phyloP scores from a whole-genome alignment of 2,113 vertebrate genomes.

The Nannospalax galili region DNA sequence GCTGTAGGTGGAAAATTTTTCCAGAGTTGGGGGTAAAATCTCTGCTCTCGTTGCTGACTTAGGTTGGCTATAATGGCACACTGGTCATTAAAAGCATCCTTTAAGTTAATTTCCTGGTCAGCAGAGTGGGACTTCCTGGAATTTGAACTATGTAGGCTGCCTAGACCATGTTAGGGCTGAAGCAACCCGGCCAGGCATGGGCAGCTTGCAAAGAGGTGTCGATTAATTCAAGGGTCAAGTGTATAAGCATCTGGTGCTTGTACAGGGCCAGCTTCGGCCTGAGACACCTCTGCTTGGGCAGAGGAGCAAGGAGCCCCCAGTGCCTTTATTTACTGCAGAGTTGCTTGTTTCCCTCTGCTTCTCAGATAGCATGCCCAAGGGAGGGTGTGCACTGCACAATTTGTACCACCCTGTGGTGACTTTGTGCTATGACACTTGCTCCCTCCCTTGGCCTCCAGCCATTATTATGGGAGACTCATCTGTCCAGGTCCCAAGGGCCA shows the following conservation, averaged over 20 bases:
- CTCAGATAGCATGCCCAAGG: neutral
- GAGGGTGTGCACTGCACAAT: conserved; percentile 74
- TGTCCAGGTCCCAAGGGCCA: neutral
- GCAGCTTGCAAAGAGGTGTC: neutral
- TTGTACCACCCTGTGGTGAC: conserved; percentile 90
- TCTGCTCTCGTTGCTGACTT: neutral
- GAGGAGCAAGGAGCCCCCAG: neutral
- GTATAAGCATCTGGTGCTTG: conserved; percentile 84
- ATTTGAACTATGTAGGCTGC: conserved; percentile 46
- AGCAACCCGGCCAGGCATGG: conserved; percentile 25
- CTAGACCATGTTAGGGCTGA: conserved; percentile 69
- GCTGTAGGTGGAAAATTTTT: conserved; percentile 57
- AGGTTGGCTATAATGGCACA: conserved; percentile 43
- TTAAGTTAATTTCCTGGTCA: conserved; percentile 78
- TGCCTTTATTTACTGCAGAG: neutral
- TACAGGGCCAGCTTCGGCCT: conserved; percentile 73
- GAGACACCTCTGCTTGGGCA: conserved; percentile 73
- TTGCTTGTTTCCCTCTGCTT: neutral
- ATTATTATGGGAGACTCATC: neutral
- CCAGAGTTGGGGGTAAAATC: neutral
- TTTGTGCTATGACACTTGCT: conserved; percentile 86
- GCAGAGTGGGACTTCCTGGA: neutral
- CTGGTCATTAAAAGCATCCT: conserved; percentile 65
- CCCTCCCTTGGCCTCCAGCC: conserved; percentile 51
- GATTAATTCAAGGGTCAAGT: conserved; percentile 85